These are phyloP conservation scores for Carassius auratus DNA, from an alignment of 2,113 vertebrate species.

Conservation along the genomic window DNA sequence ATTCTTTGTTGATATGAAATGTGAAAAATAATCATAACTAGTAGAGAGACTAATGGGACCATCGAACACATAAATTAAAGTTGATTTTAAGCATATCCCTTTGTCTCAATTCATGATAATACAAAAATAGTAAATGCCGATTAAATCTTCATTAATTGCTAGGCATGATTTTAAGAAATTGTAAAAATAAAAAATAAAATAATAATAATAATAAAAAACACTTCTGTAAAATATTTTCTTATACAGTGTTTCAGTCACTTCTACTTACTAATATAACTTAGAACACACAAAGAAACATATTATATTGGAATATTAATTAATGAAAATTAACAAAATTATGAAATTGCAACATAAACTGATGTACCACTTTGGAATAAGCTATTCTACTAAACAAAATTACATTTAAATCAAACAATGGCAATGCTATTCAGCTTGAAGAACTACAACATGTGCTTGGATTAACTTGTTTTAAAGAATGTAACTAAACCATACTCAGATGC, in stretches of 20 bases:
- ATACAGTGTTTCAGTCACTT: neutral
- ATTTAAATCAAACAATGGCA: too few relatives aligned
- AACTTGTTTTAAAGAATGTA: neutral
- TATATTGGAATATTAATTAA: neutral
- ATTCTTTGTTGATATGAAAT: neutral
- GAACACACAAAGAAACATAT: neutral
- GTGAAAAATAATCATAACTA: too few relatives aligned
- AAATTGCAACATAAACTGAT: constrained; percentile 67
- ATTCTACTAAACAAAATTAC: neutral
- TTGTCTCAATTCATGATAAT: neutral
- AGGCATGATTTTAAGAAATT: neutral
- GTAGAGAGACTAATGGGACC: too few relatives aligned
- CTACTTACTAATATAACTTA: neutral
- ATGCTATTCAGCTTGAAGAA: too few relatives aligned
- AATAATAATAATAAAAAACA: too few relatives aligned
- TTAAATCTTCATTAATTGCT: too few relatives aligned
- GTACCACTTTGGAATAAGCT: constrained; percentile 70
- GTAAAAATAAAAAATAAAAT: too few relatives aligned
- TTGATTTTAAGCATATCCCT: neutral
- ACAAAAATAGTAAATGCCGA: too few relatives aligned
- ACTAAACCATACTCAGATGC: neutral
- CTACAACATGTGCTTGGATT: too few relatives aligned
- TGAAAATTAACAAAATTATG: constrained; percentile 8
- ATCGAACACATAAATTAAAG: neutral
- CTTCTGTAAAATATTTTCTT: too few relatives aligned